Base-by-base conservation (phyloP, 23 tunicate species). In the Clavelina lepadiformis region DNA sequence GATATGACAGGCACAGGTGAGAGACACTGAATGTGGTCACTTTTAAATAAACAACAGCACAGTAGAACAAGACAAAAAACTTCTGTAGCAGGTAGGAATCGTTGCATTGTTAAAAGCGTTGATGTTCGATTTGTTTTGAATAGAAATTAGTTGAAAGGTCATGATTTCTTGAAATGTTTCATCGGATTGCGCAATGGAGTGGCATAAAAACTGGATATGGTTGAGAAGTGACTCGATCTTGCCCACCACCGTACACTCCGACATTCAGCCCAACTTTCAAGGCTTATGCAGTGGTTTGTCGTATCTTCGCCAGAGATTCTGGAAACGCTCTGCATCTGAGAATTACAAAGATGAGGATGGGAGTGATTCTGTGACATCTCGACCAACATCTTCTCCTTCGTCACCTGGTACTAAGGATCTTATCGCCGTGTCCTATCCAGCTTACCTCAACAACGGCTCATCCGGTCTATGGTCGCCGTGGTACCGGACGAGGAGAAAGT, bases 121-220 rank as follows among this genome's bases (percentile, higher is more conserved):
- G n/a, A n/a, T n/a, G n/a, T n/a, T n/a, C n/a, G n/a, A n/a, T n/a
- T n/a, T n/a, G n/a, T n/a, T n/a, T n/a, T n/a, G n/a, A n/a, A n/a
- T n/a, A n/a, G n/a, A n/a, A n/a, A n/a, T n/a, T n/a, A n/a, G n/a
- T n/a, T n/a, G n/a, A n/a, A n/a, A n/a, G n/a, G n/a, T n/a, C n/a
- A n/a, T n/a, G n/a, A n/a, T n/a, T n/a, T n/a, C n/a, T n/a, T n/a
- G n/a, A n/a, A n/a, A n/a, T n/a, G n/a, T n/a, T n/a, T n/a, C n/a
- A n/a, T n/a, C n/a, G n/a, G n/a, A n/a, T n/a, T 44, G 13, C 15
- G 49, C 20, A 41, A 71, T 71, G 76, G 76, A 71, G 31, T 71
- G 64, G 76, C 38, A 71, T 28, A 71, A 56, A 6, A 56, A 71
- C 26, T 71, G 76, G 76, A 23, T 71, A 5, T 56, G 62, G 65